Evolutionary conservation across 2,888 invertebrate genomes (phyloP).

Genomic region (Nephrocerus scutellatus): DNA sequence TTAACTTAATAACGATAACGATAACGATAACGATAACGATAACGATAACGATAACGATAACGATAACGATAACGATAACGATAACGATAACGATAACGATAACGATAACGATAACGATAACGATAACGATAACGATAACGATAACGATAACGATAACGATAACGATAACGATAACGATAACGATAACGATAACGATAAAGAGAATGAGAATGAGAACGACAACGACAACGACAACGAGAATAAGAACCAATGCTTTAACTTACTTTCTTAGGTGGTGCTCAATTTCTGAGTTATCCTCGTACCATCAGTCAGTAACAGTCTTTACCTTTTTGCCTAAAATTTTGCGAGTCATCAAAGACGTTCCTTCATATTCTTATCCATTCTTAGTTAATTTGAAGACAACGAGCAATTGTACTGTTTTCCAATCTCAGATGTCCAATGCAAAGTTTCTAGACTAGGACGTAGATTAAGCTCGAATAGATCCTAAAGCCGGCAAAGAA

Average conservation of each 20-base stretch:
- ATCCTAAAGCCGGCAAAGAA: no score
- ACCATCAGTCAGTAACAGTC: no score
- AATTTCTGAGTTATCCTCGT: no score
- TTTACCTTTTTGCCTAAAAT: no score
- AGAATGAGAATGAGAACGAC: slow-evolving; percentile 1
- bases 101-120: background rate
- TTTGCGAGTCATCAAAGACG: no score
- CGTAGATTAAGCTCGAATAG: no score
- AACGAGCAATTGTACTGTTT: no score
- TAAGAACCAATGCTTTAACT: background rate
- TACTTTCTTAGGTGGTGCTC: no score
- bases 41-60: background rate
- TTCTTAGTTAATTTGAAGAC: no score
- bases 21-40: background rate
- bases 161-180: slow-evolving; percentile 1
- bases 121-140: background rate
- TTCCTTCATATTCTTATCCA: no score
- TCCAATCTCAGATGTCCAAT: no score
- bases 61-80: background rate
- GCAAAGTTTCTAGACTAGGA: no score
- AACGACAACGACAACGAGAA: background rate
- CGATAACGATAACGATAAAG: background rate
- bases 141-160: background rate
- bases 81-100: background rate
- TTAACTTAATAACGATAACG: background rate